phyloP scores from a whole-genome alignment of 2,888 invertebrate genomes.

The Nomada hirtipes region DNA sequence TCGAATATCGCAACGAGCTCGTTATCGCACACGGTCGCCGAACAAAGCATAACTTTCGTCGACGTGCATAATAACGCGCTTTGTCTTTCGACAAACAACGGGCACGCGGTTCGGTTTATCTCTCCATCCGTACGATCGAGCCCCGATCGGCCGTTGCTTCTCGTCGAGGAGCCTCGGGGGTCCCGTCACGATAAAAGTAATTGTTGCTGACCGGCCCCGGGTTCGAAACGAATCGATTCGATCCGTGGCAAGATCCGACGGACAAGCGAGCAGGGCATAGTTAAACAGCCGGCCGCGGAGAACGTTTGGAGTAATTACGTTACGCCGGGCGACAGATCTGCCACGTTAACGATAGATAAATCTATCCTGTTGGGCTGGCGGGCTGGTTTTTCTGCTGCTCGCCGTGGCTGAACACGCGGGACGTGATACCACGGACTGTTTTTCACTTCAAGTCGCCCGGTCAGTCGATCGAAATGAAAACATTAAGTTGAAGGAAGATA shows the following conservation, averaged over 20 bases:
- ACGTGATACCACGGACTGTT: neutral
- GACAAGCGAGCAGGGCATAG: constrained; percentile 25
- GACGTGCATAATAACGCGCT: constrained; percentile 61
- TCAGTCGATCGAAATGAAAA: neutral
- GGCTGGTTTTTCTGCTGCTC: neutral
- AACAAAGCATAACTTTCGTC: constrained; percentile 61
- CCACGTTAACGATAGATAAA: constrained; percentile 47
- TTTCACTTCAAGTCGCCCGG: neutral
- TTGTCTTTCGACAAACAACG: constrained; percentile 62
- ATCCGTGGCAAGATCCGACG: constrained; percentile 60
- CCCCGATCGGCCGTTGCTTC: constrained; percentile 44
- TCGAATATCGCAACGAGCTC: constrained; percentile 48
- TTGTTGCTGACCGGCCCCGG: constrained; percentile 50
- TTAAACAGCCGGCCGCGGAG: constrained; percentile 33
- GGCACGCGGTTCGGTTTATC: constrained; percentile 50
- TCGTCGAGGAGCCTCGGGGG: constrained; percentile 25
- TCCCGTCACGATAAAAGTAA: constrained; percentile 62
- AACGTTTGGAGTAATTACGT: constrained; percentile 51
- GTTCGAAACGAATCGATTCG: constrained; percentile 66
- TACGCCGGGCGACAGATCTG: constrained; percentile 45
- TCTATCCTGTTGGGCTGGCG: neutral
- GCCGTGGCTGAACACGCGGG: neutral
- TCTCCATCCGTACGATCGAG: constrained; percentile 50
- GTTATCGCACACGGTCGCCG: constrained; percentile 40
- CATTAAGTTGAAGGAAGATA: no score